A percentile compares a stretch with the other conserved stretches of the same genome.
phyloP scores from a whole-genome alignment of 2,113 vertebrate genomes.

The Colossoma macropomum region DNA sequence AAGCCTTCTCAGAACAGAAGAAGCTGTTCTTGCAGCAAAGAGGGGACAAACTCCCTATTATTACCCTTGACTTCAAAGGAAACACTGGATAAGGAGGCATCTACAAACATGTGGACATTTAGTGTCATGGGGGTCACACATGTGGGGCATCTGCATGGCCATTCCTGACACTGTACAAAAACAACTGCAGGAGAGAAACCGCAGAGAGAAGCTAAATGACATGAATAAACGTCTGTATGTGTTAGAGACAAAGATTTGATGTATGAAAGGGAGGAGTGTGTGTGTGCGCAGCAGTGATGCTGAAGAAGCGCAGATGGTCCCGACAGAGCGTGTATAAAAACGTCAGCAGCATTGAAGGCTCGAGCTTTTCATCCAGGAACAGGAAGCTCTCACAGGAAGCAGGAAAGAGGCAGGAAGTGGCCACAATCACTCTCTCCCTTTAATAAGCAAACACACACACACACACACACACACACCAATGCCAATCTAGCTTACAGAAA shows the following conservation, averaged over 20 bases:
- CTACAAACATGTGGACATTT: no score
- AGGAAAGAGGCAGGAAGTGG: conserved; percentile 43
- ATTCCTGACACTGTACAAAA: background rate
- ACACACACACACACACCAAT: background rate
- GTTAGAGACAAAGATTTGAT: background rate
- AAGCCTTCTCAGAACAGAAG: no score
- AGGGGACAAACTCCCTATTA: no score
- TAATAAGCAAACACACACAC: background rate
- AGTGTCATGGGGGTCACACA: no score
- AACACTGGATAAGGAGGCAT: no score
- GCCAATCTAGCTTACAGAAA: no score
- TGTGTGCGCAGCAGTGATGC: background rate
- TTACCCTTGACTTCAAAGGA: no score
- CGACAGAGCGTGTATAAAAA: background rate
- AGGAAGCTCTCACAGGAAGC: conserved; percentile 38
- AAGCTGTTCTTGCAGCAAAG: no score
- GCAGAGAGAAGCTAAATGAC: background rate
- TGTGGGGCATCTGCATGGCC: no score
- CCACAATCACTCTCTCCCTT: conserved; percentile 26
- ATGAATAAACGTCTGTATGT: background rate
- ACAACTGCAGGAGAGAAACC: background rate
- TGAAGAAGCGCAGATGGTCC: conserved; percentile 5
- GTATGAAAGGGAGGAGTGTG: background rate
- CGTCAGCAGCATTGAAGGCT: background rate
- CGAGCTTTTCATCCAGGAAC: conserved; percentile 18